Evolutionary conservation across 2,797 vertebrate species (phyloP).

Genomic region (Luscinia megarhynchos): DNA sequence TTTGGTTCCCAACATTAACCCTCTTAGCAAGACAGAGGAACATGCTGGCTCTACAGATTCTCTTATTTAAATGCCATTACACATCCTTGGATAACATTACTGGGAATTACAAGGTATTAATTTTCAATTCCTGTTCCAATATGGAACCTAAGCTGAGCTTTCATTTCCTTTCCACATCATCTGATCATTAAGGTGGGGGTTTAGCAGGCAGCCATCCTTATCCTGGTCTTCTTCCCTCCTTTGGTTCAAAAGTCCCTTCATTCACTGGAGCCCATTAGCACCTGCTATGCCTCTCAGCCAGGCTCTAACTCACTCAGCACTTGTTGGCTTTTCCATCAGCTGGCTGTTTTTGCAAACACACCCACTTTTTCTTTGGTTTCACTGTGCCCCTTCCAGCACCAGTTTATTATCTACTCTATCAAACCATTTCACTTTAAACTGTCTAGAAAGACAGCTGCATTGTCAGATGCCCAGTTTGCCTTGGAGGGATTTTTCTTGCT

Average conservation of each 20-base stretch:
- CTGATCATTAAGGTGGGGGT: neutral
- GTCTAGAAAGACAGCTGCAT: neutral
- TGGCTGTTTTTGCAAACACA: neutral
- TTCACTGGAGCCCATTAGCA: neutral
- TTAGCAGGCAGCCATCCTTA: neutral
- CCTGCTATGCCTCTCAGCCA: neutral
- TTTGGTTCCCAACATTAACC: constrained; percentile 8
- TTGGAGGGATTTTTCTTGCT: neutral
- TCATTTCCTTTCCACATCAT: neutral
- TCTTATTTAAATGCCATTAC: neutral
- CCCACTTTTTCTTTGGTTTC: neutral
- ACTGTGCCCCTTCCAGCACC: neutral
- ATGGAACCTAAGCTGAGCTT: neutral
- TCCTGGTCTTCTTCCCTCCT: neutral
- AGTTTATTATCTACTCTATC: neutral
- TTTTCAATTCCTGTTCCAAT: neutral
- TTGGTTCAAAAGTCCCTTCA: neutral
- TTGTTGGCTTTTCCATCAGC: neutral
- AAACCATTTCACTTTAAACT: neutral
- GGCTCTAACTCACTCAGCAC: neutral
- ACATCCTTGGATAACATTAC: neutral
- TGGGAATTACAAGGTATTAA: neutral
- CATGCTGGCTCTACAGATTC: neutral
- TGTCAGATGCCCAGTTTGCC: neutral
- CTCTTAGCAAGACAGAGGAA: constrained; percentile 2